These are phyloP conservation scores for Mastomys coucha DNA, from an alignment of 2,113 vertebrate genomes.

Conservation along the genomic window DNA sequence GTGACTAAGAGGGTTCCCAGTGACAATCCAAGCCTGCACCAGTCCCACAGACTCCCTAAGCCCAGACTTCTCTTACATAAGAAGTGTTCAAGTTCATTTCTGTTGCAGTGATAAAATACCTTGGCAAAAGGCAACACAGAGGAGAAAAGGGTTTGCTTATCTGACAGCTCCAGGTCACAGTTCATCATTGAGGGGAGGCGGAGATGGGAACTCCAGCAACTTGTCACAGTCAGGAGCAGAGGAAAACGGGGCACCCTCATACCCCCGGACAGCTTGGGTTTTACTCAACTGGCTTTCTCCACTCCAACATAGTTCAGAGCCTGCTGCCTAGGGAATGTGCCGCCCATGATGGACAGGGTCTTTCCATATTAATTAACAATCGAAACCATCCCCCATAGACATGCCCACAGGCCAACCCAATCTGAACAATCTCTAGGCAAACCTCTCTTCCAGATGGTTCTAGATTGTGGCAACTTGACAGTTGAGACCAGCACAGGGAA, in stretches of 20 bases:
- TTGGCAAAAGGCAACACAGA: not conserved
- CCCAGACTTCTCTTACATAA: not conserved
- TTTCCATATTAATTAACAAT: not conserved
- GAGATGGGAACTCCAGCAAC: not conserved
- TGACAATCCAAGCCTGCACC: not conserved
- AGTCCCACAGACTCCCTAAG: not conserved
- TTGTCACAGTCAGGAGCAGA: not conserved
- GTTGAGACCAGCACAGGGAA: not conserved
- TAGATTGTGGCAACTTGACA: not conserved
- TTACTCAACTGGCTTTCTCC: not conserved
- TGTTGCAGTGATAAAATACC: not conserved
- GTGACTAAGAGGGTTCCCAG: not conserved
- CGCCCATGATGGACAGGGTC: not conserved
- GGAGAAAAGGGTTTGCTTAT: too few species aligned
- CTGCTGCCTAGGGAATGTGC: not conserved
- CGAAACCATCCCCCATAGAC: not conserved
- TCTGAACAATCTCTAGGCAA: not conserved
- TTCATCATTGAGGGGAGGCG: not conserved
- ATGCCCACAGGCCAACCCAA: not conserved
- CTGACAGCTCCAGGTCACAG: not conserved
- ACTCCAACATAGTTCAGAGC: not conserved
- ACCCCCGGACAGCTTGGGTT: not conserved
- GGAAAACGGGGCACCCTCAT: not conserved
- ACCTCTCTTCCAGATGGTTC: not conserved
- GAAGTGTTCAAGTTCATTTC: not conserved